Percentiles rank a stretch among this genome's conserved stretches.
These are phyloP conservation scores for Enteromius fasciolatus DNA, from an alignment of 2,797 vertebrate genomes.

Conservation along the genomic window DNA sequence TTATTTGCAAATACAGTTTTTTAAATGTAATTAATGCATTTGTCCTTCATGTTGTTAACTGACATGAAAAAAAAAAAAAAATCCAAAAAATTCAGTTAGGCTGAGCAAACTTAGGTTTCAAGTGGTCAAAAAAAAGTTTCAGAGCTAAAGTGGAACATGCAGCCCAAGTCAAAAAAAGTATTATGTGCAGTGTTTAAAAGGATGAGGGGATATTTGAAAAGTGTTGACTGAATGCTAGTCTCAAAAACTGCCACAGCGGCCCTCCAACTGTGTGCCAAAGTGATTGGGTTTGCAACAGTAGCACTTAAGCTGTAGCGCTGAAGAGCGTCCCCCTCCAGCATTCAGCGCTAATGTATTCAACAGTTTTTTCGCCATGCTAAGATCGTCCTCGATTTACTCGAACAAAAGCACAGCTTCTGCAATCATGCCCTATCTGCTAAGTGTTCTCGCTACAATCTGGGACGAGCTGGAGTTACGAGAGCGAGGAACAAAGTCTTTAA, in stretches of 20 bases:
- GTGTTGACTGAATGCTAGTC: constrained; percentile 49
- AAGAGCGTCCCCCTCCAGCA: constrained; percentile 44
- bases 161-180: constrained; percentile 19
- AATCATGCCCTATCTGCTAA: constrained; percentile 44
- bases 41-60: neutral
- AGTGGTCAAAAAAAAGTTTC: neutral
- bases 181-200: constrained; percentile 38
- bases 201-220: constrained; percentile 25
- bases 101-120: neutral
- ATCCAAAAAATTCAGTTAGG: neutral
- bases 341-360: constrained; percentile 49
- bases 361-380: constrained; percentile 34
- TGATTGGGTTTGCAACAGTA: constrained; percentile 52
- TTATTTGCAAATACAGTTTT: neutral
- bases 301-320: constrained; percentile 43
- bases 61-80: too few species aligned
- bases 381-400: constrained; percentile 39
- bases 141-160: constrained; percentile 9
- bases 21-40: neutral
- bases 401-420: constrained; percentile 37
- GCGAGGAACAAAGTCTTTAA: constrained; percentile 11
- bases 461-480: constrained; percentile 24
- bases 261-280: constrained; percentile 43
- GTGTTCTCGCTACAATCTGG: constrained; percentile 38
- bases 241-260: constrained; percentile 22